These are phyloP conservation scores for Heliconius sara DNA, from an alignment of 2,888 invertebrate genomes.

Conservation along the genomic window DNA sequence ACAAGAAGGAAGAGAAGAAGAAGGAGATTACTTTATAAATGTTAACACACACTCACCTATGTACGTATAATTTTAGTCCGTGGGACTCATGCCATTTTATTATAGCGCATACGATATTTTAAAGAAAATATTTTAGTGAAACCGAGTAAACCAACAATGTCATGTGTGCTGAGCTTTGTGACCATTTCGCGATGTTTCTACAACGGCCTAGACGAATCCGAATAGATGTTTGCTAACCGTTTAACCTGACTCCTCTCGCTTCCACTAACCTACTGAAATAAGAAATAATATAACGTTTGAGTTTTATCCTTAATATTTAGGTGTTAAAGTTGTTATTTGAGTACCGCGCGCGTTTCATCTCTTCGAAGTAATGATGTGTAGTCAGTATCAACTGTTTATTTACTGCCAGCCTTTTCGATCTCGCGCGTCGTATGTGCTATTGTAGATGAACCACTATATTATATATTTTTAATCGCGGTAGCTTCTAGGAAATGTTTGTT, in stretches of 20 bases:
- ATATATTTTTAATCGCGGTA: constrained; percentile 49
- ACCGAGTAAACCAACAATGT: constrained; percentile 63
- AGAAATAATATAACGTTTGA: constrained; percentile 58
- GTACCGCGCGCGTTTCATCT: constrained; percentile 66
- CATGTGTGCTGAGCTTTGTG: constrained; percentile 63
- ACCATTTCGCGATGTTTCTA: constrained; percentile 69
- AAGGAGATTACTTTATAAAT: no score
- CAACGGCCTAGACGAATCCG: constrained; percentile 73
- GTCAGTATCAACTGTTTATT: constrained; percentile 82
- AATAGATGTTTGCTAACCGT: constrained; percentile 74
- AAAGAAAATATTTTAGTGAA: constrained; percentile 56
- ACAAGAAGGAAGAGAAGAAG: no score
- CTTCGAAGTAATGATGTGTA: constrained; percentile 80
- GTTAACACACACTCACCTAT: not conserved
- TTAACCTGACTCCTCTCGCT: constrained; percentile 75
- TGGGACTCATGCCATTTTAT: not conserved
- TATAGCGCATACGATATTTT: not conserved
- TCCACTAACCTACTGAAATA: constrained; percentile 79
- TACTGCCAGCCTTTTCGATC: constrained; percentile 63
- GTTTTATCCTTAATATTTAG: constrained; percentile 61
- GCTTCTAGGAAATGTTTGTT: constrained; percentile 39
- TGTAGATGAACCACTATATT: constrained; percentile 50
- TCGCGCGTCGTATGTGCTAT: constrained; percentile 57
- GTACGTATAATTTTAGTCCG: no score
- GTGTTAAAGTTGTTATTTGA: constrained; percentile 67